Evolutionary conservation across 2,888 invertebrate species (phyloP).

Genomic region (Iphiclides podalirius): DNA sequence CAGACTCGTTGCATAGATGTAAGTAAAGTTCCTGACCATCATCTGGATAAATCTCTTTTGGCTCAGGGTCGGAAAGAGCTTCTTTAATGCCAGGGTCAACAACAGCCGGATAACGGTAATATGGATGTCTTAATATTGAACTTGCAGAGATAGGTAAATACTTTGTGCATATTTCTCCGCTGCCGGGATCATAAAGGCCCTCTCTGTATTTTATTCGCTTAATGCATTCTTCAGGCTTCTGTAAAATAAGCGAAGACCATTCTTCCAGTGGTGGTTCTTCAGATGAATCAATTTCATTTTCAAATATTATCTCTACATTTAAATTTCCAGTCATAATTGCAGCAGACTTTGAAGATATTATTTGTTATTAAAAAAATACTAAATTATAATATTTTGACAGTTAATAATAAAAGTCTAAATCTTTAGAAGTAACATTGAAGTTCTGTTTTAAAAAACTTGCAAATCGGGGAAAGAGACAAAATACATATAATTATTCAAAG

Average conservation of each 20-base stretch:
- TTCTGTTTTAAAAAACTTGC: too few relatives aligned
- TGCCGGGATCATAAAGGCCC: slow-evolving; percentile 34
- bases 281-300: slow-evolving; percentile 26
- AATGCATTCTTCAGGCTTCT: slow-evolving; percentile 25
- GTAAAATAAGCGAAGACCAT: slow-evolving; percentile 34
- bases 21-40: slow-evolving; percentile 51
- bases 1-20: slow-evolving; percentile 40
- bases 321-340: slow-evolving; percentile 3
- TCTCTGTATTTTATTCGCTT: slow-evolving; percentile 29
- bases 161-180: slow-evolving; percentile 37
- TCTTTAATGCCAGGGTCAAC: slow-evolving; percentile 43
- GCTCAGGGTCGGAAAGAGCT: slow-evolving; percentile 39
- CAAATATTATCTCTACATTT: slow-evolving; percentile 5
- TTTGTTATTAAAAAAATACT: slow-evolving; percentile 1
- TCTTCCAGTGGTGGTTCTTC: slow-evolving; percentile 35
- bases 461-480: too few relatives aligned
- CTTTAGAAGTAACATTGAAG: too few relatives aligned
- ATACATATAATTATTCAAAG: too few relatives aligned
- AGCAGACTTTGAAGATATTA: slow-evolving; percentile 10
- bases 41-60: slow-evolving; percentile 35
- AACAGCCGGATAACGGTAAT: slow-evolving; percentile 40
- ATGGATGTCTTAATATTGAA: slow-evolving; percentile 34
- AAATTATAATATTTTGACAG: slow-evolving; percentile 8
- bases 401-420: too few relatives aligned
- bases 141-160: slow-evolving; percentile 37